These are phyloP conservation scores for Schizothorax lantsangensis DNA, from an alignment of 2,797 vertebrate genomes.

Conservation along the genomic window DNA sequence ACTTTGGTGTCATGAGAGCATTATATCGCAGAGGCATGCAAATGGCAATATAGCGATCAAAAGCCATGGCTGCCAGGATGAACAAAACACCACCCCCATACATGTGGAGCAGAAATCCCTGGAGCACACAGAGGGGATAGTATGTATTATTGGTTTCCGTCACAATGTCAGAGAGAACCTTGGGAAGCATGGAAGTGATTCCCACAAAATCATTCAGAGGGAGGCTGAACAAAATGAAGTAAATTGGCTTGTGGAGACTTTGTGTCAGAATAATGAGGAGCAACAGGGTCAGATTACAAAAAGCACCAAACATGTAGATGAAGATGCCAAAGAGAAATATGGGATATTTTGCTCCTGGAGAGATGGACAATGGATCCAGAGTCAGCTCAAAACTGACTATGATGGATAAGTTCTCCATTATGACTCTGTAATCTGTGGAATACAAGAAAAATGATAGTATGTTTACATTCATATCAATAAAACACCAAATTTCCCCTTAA, in stretches of 20 bases:
- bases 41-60: slow-evolving; percentile 79
- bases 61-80: slow-evolving; percentile 79
- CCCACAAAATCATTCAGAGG: slow-evolving; percentile 62
- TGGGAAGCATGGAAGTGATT: slow-evolving; percentile 71
- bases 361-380: slow-evolving; percentile 71
- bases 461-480: background rate
- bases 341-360: slow-evolving; percentile 71
- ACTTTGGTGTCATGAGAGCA: slow-evolving; percentile 54
- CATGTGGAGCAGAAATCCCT: slow-evolving; percentile 79
- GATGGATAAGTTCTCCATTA: slow-evolving; percentile 72
- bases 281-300: slow-evolving; percentile 75
- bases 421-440: slow-evolving; percentile 1
- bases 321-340: slow-evolving; percentile 72
- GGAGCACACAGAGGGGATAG: slow-evolving; percentile 77
- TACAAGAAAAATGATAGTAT: background rate
- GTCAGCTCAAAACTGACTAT: slow-evolving; percentile 65
- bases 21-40: slow-evolving; percentile 70
- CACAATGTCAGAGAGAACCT: slow-evolving; percentile 62
- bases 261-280: slow-evolving; percentile 69
- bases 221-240: slow-evolving; percentile 61
- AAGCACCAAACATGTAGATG: slow-evolving; percentile 69
- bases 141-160: slow-evolving; percentile 63
- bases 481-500: background rate
- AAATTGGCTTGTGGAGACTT: slow-evolving; percentile 65
- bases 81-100: slow-evolving; percentile 78